Conservation (phyloP, 2,113 vertebrate species). For the Nothobranchius kuhntae region DNA sequence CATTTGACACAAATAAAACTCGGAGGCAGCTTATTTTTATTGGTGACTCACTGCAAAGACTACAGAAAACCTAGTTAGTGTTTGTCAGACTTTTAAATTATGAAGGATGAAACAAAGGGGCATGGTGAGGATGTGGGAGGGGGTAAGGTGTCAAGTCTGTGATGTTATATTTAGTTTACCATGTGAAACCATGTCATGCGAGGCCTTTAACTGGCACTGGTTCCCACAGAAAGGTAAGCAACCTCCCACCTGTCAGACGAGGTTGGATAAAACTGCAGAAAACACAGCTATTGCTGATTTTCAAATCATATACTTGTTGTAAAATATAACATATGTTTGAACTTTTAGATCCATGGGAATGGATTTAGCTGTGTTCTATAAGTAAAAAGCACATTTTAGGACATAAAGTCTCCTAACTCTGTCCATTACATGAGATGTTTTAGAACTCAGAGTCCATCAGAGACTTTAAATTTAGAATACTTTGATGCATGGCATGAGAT, state of each 20-base stretch:
- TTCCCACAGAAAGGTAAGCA: constrained; percentile 34
- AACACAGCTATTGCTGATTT: background rate
- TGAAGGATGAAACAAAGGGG: constrained; percentile 46
- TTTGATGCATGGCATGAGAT: background rate
- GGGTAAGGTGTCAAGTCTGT: background rate
- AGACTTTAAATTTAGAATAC: constrained; percentile 13
- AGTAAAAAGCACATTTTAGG: background rate
- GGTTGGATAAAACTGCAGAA: constrained; percentile 13
- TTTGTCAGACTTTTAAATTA: constrained; percentile 51
- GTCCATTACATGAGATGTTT: background rate
- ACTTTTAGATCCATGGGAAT: too few relatives aligned
- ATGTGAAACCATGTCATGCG: constrained; percentile 48
- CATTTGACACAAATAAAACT: constrained; percentile 17
- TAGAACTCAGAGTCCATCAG: background rate
- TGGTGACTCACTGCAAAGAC: constrained; percentile 64
- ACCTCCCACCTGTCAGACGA: constrained; percentile 47
- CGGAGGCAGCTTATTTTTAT: constrained; percentile 9
- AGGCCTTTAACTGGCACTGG: constrained; percentile 50
- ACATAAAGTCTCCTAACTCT: too few relatives aligned
- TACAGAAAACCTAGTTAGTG: constrained; percentile 35
- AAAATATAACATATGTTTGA: too few relatives aligned
- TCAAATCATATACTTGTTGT: too few relatives aligned
- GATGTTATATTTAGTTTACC: constrained; percentile 55
- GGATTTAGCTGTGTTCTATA: background rate
- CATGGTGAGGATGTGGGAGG: background rate